phyloP scores from a whole-genome alignment of 2,797 vertebrate genomes.

The Miichthys miiuy region DNA sequence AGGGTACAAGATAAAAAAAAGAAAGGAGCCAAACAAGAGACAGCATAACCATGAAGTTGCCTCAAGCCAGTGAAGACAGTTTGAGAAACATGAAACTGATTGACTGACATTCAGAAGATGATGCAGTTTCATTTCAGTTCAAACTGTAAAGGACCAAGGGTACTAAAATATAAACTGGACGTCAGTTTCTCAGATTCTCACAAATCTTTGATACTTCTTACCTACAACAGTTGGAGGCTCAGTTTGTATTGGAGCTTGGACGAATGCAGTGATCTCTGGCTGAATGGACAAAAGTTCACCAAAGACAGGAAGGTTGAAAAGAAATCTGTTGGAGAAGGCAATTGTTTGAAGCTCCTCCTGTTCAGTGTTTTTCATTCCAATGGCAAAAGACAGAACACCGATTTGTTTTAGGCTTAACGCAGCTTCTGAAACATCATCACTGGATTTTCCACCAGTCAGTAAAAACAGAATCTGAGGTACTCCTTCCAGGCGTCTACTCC shows the following conservation, averaged over 20 bases:
- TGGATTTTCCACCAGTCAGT: constrained; percentile 81
- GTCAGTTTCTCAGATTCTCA: constrained; percentile 28
- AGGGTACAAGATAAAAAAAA: constrained; percentile 36
- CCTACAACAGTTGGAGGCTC: constrained; percentile 75
- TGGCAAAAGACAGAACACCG: constrained; percentile 76
- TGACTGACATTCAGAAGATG: constrained; percentile 45
- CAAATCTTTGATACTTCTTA: constrained; percentile 71
- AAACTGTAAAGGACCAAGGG: constrained; percentile 48
- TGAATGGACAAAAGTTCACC: constrained; percentile 84
- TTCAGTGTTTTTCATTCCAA: constrained; percentile 81
- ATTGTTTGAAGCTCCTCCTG: constrained; percentile 78
- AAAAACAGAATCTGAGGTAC: constrained; percentile 84
- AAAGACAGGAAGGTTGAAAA: constrained; percentile 79
- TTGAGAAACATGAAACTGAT: constrained; percentile 73
- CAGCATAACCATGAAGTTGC: constrained; percentile 37
- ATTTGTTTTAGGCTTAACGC: constrained; percentile 72
- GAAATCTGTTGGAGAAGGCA: constrained; percentile 77
- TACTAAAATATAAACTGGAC: background rate
- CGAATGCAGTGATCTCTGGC: constrained; percentile 80
- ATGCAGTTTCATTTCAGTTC: constrained; percentile 71
- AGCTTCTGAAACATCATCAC: constrained; percentile 78
- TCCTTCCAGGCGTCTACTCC: constrained; percentile 78
- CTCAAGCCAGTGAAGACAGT: constrained; percentile 37
- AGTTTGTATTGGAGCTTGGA: constrained; percentile 76
- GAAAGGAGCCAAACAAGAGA: constrained; percentile 53